Base-by-base conservation (phyloP, 2,113 vertebrate genomes). In the Aleadryas rufinucha region DNA sequence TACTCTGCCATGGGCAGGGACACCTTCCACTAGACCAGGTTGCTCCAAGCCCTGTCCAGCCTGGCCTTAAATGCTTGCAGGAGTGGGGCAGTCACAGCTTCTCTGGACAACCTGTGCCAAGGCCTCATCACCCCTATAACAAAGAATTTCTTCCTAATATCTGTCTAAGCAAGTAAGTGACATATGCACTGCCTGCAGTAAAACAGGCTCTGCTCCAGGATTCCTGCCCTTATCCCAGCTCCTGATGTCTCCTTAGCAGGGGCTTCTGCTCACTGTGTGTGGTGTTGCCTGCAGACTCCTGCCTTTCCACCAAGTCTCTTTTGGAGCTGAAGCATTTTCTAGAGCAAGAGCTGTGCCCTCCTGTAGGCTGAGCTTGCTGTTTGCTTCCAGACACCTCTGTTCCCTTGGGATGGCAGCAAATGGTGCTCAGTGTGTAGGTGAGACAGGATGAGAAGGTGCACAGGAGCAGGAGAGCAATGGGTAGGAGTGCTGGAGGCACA, bases 241-340 rank as follows among this genome's bases (percentile, higher is more conserved):
- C 24, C 37, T 0, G 0, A 0, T 41, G 22, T 10, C 19, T 21
- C 30, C 42, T 85, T 12, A 49, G 14, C 5, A 31, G 19, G 37
- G 37, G 35, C 8, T 35, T 27, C 23, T 44, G 18, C 60, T 86
- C 12, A 9, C 19, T 23, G 10, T 19, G 7, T 54, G 35, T 3
- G 12, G 7, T 69, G n/a, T 20, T 74, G 27, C 41, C 52, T 70
- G 35, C 41, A 69, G 24, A 8, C 16, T 79, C 13, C 49, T 77
- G 35, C 57, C 33, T 69, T 90, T 31, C 35, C 37, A 50, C 37
- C 35, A 24, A 27, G 24, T 60, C 21, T 4, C 56, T 66, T 56
- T 37, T 57, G 57, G 19, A 42, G 7, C 57, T 66, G 75, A 66
- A 68, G 39, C 39, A 37, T 65, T 59, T 87, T 60, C 49, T 68